Conservation (phyloP, 2,113 vertebrate species). For the Astatoreochromis straeleni region DNA sequence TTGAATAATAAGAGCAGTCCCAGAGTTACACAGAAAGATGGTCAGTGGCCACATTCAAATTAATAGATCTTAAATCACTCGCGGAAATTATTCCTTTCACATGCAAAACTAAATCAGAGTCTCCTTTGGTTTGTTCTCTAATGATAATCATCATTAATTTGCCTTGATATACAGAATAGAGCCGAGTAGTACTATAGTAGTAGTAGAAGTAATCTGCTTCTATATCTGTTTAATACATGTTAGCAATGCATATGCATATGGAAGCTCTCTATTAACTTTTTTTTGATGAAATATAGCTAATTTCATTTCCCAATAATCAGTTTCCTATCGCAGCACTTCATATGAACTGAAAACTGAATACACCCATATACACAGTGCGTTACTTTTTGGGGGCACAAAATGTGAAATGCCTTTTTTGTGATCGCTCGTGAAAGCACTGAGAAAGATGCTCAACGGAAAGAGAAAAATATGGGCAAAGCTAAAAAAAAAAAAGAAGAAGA, state of each 20-base stretch:
- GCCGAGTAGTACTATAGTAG: neutral
- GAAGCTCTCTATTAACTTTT: neutral
- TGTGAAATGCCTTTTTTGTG: constrained; percentile 9
- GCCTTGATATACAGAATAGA: neutral
- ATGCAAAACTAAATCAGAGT: neutral
- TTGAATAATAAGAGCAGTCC: neutral
- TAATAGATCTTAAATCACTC: neutral
- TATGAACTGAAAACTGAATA: neutral
- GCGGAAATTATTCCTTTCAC: neutral
- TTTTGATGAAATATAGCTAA: neutral
- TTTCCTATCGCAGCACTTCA: neutral
- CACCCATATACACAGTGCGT: neutral
- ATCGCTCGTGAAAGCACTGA: neutral
- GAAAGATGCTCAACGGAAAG: neutral
- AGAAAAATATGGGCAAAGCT: neutral
- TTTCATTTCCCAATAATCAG: neutral
- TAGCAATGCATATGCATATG: neutral
- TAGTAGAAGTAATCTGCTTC: neutral
- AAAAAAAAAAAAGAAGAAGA: neutral
- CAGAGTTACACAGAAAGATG: neutral
- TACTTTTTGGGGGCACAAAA: neutral
- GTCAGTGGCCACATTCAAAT: neutral
- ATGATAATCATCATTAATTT: neutral
- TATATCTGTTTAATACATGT: neutral
- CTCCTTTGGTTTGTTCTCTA: neutral